Base-by-base conservation (phyloP, 2,888 invertebrate species). In the Meganola albula region DNA sequence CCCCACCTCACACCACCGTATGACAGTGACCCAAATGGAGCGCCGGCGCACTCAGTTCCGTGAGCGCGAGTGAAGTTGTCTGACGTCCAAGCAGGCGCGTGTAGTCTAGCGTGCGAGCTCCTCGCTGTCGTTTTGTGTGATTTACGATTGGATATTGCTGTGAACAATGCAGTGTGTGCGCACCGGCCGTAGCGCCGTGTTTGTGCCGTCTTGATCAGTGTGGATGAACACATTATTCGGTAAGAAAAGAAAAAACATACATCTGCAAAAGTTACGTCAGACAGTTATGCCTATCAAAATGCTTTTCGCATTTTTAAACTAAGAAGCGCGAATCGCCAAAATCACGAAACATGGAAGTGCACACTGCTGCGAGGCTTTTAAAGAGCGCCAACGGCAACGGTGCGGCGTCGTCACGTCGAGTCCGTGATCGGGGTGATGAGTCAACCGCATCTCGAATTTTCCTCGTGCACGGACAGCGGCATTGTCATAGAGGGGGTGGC, bases 1-100 rank as follows among this genome's bases (percentile, higher is more conserved):
- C 80, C 77, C 80, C 72, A 76, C 84, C 74, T 77, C 78, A 74
- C 74, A 68, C 79, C 78, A 78, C 75, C 57, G 69, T 63, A 74
- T 83, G 84, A 83, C 83, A 85, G 84, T 83, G 84, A 83, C 83
- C 83, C 77, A 83, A 82, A 83, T 83, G 80, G 79, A 68, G 72
- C 79, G 80, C 77, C 73, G 67, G 74, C 83, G 82, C 80, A 80
- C 64, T 83, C 77, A 78, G 83, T 83, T 78, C 83, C 80, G 84
- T 74, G 78, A 80, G 77, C 67, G 74, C 71, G 67, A 73, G 73
- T 66, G 60, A 53, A 58, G 49, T 47, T 43, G 56, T 43, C 47
- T 46, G 63, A 69, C 72, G 74, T 63, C 40, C 44, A 43, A 39
- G 47, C 55, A 43, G 47, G 46, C 39, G 48, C 50, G 47, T 49